Evolutionary conservation across 2,113 vertebrate species (phyloP).

Genomic region (Peucedramus taeniatus): DNA sequence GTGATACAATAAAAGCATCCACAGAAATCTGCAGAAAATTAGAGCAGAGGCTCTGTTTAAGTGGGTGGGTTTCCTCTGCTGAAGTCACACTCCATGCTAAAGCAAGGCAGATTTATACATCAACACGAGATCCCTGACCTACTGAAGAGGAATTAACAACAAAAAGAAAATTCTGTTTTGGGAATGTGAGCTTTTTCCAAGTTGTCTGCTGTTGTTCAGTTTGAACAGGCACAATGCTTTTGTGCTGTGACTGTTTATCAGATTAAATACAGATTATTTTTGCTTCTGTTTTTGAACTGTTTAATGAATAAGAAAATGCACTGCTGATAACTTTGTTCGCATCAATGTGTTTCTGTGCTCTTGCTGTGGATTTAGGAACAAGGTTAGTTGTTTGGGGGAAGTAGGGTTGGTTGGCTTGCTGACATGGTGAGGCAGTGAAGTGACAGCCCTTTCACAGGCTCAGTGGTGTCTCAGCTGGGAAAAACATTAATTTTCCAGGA

Average conservation of each 20-base stretch:
- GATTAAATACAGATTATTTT: neutral
- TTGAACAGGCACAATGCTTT: neutral
- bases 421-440: neutral
- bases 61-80: neutral
- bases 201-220: conserved; percentile 31
- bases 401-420: neutral
- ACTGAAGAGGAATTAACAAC: neutral
- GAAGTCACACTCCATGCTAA: neutral
- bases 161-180: neutral
- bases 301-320: neutral
- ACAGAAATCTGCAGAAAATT: conserved; percentile 45
- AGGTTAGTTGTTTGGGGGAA: neutral
- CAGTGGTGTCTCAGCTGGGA: neutral
- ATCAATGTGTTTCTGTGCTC: neutral
- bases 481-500: neutral
- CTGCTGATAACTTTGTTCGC: neutral
- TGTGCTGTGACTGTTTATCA: neutral
- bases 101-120: neutral
- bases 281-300: neutral
- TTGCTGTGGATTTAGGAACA: neutral
- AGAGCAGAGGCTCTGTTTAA: neutral
- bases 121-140: neutral
- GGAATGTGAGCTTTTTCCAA: neutral
- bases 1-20: neutral
- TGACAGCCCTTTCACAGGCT: neutral